These are phyloP conservation scores for Apotomis capreana DNA, from an alignment of 2,888 invertebrate species.

Conservation along the genomic window DNA sequence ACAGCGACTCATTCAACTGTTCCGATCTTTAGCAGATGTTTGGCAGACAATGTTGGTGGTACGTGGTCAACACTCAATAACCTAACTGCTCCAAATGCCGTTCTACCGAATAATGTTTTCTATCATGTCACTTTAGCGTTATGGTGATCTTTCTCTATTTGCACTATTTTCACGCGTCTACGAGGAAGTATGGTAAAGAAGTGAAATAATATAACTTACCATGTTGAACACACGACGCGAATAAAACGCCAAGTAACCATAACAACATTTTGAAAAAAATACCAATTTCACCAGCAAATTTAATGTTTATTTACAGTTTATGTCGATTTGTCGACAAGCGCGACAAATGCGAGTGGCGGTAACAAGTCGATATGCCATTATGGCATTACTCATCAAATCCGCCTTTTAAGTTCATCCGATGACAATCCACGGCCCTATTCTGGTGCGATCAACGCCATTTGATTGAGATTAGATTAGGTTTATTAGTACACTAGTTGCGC, in stretches of 20 bases:
- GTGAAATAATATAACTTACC: constrained; percentile 36
- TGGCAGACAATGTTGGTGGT: no score
- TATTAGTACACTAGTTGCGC: no score
- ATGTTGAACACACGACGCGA: constrained; percentile 33
- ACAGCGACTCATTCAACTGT: no score
- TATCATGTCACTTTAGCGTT: no score
- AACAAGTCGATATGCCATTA: constrained; percentile 11
- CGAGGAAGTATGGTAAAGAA: no score
- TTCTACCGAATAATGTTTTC: no score
- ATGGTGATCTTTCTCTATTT: no score
- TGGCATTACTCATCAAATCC: constrained; percentile 29
- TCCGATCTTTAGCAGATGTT: no score
- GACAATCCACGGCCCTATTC: constrained; percentile 47
- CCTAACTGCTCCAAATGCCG: no score
- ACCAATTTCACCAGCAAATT: background rate
- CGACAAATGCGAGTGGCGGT: constrained; percentile 13
- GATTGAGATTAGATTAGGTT: background rate
- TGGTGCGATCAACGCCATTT: constrained; percentile 28
- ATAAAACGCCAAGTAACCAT: background rate
- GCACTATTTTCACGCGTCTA: no score
- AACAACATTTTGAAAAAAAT: constrained; percentile 9
- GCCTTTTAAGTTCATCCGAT: constrained; percentile 48
- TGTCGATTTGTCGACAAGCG: background rate
- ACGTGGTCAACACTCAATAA: no score
- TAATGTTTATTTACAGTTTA: background rate